A percentile compares a stretch with the other conserved stretches of the same genome.
Evolutionary conservation across 1,140 invertebrate species (phyloP).

Genomic region (Acromyrmex charruanus): DNA sequence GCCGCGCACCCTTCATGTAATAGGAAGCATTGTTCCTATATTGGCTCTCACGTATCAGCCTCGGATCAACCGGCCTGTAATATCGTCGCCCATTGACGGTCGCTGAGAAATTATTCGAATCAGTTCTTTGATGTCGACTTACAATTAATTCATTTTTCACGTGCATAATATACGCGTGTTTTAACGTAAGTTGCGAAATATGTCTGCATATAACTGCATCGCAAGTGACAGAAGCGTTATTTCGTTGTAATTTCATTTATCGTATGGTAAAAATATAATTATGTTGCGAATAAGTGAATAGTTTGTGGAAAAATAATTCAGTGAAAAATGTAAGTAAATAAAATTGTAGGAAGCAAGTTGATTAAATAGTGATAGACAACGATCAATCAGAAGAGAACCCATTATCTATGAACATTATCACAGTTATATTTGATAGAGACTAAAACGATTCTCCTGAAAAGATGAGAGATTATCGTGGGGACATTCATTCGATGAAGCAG

Average conservation of each 20-base stretch:
- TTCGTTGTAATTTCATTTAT: constrained; percentile 10
- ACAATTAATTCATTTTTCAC: constrained; percentile 21
- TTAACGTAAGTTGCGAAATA: background rate
- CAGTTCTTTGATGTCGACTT: constrained; percentile 49
- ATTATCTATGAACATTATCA: constrained; percentile 19
- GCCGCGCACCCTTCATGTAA: constrained; percentile 68
- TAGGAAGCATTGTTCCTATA: constrained; percentile 63
- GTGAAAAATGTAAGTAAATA: background rate
- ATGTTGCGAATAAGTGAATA: background rate
- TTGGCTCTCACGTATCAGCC: constrained; percentile 57
- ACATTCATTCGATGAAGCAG: constrained; percentile 43
- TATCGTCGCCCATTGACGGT: constrained; percentile 28
- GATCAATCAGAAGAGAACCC: background rate
- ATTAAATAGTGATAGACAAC: background rate
- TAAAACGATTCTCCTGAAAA: constrained; percentile 23
- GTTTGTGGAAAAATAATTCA: background rate
- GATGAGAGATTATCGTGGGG: constrained; percentile 19
- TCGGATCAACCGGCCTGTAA: constrained; percentile 34
- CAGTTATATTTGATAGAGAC: background rate
- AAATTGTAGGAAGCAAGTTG: background rate
- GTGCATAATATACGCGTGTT: background rate
- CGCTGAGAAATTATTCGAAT: constrained; percentile 42
- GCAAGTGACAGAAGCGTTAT: background rate
- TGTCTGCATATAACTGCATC: too few species aligned
- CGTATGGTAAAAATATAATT: background rate